phyloP scores from a whole-genome alignment of 30 jellyfish, hydroid and myxozoan species.

The Rhopilema esculentum region DNA sequence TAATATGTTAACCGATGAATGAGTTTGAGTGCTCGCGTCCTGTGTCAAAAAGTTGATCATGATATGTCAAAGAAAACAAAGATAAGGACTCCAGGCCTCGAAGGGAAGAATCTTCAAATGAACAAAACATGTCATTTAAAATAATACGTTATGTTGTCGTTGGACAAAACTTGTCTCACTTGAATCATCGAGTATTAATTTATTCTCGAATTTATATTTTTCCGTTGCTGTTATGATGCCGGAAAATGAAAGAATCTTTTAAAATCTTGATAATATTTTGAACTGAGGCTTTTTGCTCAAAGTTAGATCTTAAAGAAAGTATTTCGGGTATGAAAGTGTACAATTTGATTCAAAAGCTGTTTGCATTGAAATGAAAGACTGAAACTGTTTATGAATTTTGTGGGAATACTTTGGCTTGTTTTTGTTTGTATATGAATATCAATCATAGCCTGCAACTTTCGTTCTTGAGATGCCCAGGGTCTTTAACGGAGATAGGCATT shows the following conservation, averaged over 20 bases:
- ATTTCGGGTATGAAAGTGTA: not conserved
- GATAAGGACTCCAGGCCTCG: too few relatives aligned
- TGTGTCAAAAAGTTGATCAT: not conserved
- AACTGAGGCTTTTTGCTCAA: not conserved
- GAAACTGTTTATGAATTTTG: not conserved
- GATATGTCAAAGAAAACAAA: not conserved
- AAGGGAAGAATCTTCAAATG: too few relatives aligned
- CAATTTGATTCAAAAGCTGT: not conserved
- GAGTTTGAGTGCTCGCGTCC: not conserved
- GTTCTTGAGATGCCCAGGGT: too few relatives aligned
- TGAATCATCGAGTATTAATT: too few relatives aligned
- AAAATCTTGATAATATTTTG: too few relatives aligned
- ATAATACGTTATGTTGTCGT: too few relatives aligned
- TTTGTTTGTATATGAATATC: not conserved
- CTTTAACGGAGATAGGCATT: too few relatives aligned
- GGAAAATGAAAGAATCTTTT: not conserved
- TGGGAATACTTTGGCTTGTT: not conserved
- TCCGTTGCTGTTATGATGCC: too few relatives aligned
- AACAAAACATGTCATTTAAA: too few relatives aligned
- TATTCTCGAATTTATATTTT: too few relatives aligned
- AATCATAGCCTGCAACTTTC: too few relatives aligned
- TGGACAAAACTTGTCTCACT: too few relatives aligned
- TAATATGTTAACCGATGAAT: not conserved
- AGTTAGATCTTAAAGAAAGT: not conserved
- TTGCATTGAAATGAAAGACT: not conserved